Conservation (phyloP, 2,797 vertebrate species). For the Labeo calbasu region DNA sequence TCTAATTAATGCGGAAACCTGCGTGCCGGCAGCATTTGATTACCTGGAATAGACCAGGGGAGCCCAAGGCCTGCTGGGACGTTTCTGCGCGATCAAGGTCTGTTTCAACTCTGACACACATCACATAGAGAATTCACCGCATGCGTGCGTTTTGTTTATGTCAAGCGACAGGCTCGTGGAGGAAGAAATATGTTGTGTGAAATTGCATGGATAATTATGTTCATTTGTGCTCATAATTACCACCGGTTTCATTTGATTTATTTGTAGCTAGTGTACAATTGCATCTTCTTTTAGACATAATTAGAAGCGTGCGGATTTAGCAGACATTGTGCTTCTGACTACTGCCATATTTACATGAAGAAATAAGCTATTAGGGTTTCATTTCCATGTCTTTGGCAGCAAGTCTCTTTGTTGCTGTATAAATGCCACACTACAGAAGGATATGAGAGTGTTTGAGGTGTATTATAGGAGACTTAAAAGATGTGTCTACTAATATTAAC, state of each 20-base stretch:
- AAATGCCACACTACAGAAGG: neutral
- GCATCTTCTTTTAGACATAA: neutral
- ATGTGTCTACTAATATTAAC: neutral
- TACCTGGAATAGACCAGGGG: slow-evolving; percentile 10
- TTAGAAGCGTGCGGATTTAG: neutral
- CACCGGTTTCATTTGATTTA: slow-evolving; percentile 11
- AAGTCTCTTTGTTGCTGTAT: neutral
- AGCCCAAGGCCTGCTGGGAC: slow-evolving; percentile 24
- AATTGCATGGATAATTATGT: slow-evolving; percentile 10
- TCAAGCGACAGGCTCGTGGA: neutral
- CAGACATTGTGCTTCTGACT: neutral
- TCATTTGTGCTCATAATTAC: slow-evolving; percentile 21
- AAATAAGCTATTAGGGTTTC: neutral
- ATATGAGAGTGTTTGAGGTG: neutral
- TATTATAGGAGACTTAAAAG: neutral
- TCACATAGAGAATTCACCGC: neutral
- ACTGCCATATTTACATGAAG: neutral
- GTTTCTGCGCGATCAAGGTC: slow-evolving; percentile 4
- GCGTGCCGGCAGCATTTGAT: slow-evolving; percentile 32
- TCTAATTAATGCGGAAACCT: slow-evolving; percentile 47
- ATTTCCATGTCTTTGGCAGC: slow-evolving; percentile 3
- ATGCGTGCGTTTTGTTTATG: neutral
- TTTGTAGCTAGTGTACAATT: neutral
- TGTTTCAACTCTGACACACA: slow-evolving; percentile 1
- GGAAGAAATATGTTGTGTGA: neutral